These are phyloP conservation scores for Eciton burchellii DNA, from an alignment of 1,140 invertebrate genomes.

Conservation along the genomic window DNA sequence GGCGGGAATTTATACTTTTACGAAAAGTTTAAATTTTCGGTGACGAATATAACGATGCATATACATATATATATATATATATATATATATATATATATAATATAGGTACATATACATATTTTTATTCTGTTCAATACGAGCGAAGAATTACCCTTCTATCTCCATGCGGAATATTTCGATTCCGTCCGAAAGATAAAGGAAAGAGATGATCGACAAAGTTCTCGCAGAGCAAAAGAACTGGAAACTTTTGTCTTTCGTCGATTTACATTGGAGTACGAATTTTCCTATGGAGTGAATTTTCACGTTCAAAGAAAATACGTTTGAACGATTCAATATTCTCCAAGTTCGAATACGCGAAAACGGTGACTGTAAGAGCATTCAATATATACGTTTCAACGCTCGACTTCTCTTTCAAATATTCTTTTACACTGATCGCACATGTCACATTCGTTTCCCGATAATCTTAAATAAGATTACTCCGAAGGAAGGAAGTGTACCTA, in stretches of 20 bases:
- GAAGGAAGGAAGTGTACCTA: not conserved
- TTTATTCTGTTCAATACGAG: not conserved
- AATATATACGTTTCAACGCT: slow-evolving; percentile 33
- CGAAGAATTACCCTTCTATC: slow-evolving; percentile 7
- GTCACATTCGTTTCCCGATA: not conserved
- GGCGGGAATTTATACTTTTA: slow-evolving; percentile 9
- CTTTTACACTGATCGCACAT: slow-evolving; percentile 7
- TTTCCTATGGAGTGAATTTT: slow-evolving; percentile 53
- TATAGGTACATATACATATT: too few species aligned
- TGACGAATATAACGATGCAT: too few species aligned
- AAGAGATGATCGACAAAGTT: slow-evolving; percentile 29
- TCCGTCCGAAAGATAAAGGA: not conserved
- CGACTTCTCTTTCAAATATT: slow-evolving; percentile 30
- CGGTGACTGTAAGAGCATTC: slow-evolving; percentile 36
- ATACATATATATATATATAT: too few species aligned
- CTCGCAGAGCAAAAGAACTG: slow-evolving; percentile 42
- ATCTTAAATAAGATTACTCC: slow-evolving; percentile 1
- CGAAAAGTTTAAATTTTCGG: not conserved
- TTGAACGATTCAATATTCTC: slow-evolving; percentile 60
- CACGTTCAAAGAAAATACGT: slow-evolving; percentile 58
- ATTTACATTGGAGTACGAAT: slow-evolving; percentile 44
- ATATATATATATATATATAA: too few species aligned
- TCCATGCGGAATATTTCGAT: slow-evolving; percentile 29
- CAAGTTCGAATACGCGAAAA: slow-evolving; percentile 38
- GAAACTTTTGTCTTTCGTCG: slow-evolving; percentile 52